Percentiles rank a stretch among this genome's conserved stretches.
Conservation (phyloP, 2,888 invertebrate species). For the Hemicrepidius hirtus region DNA sequence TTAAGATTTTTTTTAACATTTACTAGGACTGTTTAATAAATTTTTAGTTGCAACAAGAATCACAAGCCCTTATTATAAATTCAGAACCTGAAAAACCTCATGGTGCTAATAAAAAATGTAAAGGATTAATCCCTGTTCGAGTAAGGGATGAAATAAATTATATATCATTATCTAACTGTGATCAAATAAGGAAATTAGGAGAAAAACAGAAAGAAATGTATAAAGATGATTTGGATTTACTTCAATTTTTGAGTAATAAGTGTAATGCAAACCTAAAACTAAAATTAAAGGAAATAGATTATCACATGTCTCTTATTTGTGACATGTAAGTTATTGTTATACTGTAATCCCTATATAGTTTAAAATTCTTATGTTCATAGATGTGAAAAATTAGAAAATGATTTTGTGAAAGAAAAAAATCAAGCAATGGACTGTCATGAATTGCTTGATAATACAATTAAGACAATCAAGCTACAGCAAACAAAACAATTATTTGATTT, state of each 20-base stretch:
- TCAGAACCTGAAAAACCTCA: too few species aligned
- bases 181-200: too few species aligned
- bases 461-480: background rate
- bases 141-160: too few species aligned
- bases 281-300: background rate
- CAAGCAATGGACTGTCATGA: background rate
- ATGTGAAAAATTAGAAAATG: background rate
- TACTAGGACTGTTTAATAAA: too few species aligned
- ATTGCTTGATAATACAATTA: background rate
- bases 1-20: too few species aligned
- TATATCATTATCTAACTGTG: too few species aligned
- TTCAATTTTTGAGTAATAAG: background rate
- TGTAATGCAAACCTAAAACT: background rate
- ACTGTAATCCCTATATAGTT: background rate
- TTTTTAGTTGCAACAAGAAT: too few species aligned
- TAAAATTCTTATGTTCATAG: background rate
- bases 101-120: too few species aligned
- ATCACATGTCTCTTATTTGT: background rate
- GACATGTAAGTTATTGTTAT: background rate
- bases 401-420: background rate
- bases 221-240: background rate
- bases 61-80: too few species aligned
- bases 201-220: background rate
- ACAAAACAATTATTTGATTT: background rate
- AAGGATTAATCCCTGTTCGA: too few species aligned